Evolutionary conservation across 1,140 invertebrate genomes (phyloP).

Genomic region (Monomorium pharaonis): DNA sequence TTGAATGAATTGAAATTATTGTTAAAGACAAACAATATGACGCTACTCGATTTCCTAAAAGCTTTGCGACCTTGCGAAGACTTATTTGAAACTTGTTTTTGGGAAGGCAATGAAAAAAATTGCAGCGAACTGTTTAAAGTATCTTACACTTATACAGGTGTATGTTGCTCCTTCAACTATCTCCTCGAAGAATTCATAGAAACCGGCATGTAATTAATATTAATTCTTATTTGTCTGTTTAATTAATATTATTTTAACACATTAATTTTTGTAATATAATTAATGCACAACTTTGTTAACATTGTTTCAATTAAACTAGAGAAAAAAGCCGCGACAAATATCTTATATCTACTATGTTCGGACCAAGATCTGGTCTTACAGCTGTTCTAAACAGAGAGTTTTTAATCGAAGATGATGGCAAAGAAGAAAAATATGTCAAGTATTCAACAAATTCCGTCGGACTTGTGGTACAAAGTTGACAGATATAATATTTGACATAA

Average conservation of each 20-base stretch:
- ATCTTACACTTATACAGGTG: conserved; percentile 47
- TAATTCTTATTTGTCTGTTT: too few relatives aligned
- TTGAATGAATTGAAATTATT: not conserved
- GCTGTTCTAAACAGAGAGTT: not conserved
- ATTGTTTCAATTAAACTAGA: not conserved
- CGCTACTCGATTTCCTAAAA: conserved; percentile 37
- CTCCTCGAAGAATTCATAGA: conserved; percentile 50
- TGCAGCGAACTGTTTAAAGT: conserved; percentile 44
- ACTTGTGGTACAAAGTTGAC: conserved; percentile 22
- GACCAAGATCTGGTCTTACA: conserved; percentile 24
- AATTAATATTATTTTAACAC: not conserved
- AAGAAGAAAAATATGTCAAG: not conserved
- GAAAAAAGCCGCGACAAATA: not conserved
- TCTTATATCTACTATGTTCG: not conserved
- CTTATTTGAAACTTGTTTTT: conserved; percentile 59
- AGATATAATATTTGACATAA: not conserved
- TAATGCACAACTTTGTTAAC: not conserved
- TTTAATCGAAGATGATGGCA: not conserved
- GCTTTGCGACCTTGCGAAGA: conserved; percentile 58
- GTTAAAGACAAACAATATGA: conserved; percentile 46
- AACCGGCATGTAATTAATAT: conserved; percentile 53
- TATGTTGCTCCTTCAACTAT: conserved; percentile 73
- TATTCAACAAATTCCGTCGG: conserved; percentile 37
- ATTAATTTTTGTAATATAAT: too few relatives aligned
- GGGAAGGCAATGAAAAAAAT: conserved; percentile 18